Evolutionary conservation across 2,888 invertebrate genomes (phyloP).

Genomic region (Trissolcus japonicus): DNA sequence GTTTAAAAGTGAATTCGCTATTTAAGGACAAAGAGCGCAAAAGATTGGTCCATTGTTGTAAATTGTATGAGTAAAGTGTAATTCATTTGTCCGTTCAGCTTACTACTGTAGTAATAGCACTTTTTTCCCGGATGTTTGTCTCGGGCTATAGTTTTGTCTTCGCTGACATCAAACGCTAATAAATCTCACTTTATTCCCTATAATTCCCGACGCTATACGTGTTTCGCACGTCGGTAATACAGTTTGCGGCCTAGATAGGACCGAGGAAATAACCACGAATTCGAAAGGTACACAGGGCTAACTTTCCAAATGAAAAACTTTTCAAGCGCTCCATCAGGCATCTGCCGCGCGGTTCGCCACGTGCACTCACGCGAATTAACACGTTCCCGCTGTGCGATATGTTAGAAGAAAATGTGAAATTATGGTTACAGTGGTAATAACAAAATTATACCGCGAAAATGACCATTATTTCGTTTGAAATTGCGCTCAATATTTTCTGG

Average conservation of each 20-base stretch:
- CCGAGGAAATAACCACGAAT: conserved; percentile 24
- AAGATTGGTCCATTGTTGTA: too few species aligned
- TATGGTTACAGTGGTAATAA: conserved; percentile 52
- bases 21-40: too few species aligned
- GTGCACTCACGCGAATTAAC: conserved; percentile 58
- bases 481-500: conserved; percentile 2
- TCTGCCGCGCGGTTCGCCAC: conserved; percentile 58
- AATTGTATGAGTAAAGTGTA: conserved; percentile 14
- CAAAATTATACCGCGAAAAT: conserved; percentile 41
- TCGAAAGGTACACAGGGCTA: conserved; percentile 48
- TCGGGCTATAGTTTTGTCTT: conserved; percentile 38
- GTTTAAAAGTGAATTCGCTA: too few species aligned
- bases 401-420: conserved; percentile 50
- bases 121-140: conserved; percentile 8
- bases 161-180: conserved; percentile 47
- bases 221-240: conserved; percentile 53
- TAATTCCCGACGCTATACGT: conserved; percentile 53
- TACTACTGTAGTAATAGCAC: conserved; percentile 17
- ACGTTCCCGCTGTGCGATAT: conserved; percentile 48
- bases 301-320: conserved; percentile 60
- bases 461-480: conserved; percentile 43
- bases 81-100: conserved; percentile 15
- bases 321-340: conserved; percentile 55
- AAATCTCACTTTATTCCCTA: conserved; percentile 52
- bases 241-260: conserved; percentile 38